These are phyloP conservation scores for Bombylius discolor DNA, from an alignment of 2,888 invertebrate species.

Conservation along the genomic window DNA sequence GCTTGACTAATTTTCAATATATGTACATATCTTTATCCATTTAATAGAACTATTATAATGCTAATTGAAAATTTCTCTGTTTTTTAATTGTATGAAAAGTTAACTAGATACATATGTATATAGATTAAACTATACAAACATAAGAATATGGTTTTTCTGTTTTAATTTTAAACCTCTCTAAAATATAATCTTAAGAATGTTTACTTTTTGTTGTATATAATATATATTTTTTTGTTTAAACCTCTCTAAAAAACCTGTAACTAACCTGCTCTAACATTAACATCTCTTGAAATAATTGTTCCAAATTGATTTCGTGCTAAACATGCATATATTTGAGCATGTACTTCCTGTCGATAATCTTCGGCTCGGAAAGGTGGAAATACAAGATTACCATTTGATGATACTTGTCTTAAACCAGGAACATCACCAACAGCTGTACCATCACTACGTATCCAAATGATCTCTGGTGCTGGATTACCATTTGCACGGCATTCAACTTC, in stretches of 20 bases:
- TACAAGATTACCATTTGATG: constrained; percentile 83
- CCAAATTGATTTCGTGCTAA: constrained; percentile 81
- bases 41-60: no score
- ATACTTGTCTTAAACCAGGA: constrained; percentile 71
- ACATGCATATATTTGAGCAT: constrained; percentile 88
- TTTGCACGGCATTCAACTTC: constrained; percentile 85
- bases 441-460: constrained; percentile 86
- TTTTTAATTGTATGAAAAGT: no score
- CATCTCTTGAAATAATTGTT: constrained; percentile 79
- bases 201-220: no score
- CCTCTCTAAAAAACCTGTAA: constrained; percentile 7
- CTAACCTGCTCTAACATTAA: constrained; percentile 89
- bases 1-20: no score
- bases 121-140: no score
- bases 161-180: neutral
- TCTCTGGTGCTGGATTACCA: constrained; percentile 80
- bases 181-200: no score
- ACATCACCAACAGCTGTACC: constrained; percentile 85
- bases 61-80: no score
- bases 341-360: constrained; percentile 86
- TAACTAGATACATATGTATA: no score
- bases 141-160: no score
- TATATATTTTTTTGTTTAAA: no score
- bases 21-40: no score
- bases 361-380: constrained; percentile 91